These are phyloP conservation scores for Periophthalmodon schlosseri DNA, from an alignment of 2,113 vertebrate species.

Conservation along the genomic window DNA sequence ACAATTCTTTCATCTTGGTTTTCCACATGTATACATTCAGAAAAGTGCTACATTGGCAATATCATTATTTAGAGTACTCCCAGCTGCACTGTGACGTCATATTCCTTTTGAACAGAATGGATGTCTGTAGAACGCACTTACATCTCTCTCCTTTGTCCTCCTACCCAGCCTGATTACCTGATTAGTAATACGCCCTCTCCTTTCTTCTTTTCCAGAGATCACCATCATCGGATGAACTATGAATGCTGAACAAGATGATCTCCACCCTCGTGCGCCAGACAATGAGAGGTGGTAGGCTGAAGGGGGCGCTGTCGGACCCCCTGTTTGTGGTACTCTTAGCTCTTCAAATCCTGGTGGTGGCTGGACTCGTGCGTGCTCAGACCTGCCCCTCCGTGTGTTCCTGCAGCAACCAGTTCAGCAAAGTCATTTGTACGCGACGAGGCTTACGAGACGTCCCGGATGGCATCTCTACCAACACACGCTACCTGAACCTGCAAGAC, in stretches of 20 bases:
- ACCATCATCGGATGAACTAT: constrained; percentile 96
- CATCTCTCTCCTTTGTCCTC: background rate
- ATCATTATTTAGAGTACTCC: background rate
- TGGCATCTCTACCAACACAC: constrained; percentile 80
- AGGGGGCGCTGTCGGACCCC: constrained; percentile 98
- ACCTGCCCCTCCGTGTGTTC: constrained; percentile 80
- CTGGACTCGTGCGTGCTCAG: constrained; percentile 85
- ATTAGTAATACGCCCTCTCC: constrained; percentile 35
- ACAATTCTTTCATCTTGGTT: background rate
- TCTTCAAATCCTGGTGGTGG: constrained; percentile 96
- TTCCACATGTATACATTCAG: background rate
- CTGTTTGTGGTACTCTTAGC: constrained; percentile 96
- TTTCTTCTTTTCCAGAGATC: constrained; percentile 83
- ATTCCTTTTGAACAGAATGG: background rate
- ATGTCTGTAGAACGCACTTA: background rate
- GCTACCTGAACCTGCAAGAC: constrained; percentile 81
- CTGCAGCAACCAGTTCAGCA: constrained; percentile 82
- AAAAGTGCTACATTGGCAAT: background rate
- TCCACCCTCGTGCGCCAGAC: constrained; percentile 98
- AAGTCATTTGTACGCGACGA: constrained; percentile 80
- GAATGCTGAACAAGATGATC: constrained; percentile 99
- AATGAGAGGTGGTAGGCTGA: constrained; percentile 99
- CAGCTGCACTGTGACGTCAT: background rate
- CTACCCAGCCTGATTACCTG: constrained; percentile 10
- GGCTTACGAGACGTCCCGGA: constrained; percentile 78